A percentile compares a stretch with the other conserved stretches of the same genome.
Evolutionary conservation across 2,888 invertebrate species (phyloP).

Genomic region (Polyommatus icarus): DNA sequence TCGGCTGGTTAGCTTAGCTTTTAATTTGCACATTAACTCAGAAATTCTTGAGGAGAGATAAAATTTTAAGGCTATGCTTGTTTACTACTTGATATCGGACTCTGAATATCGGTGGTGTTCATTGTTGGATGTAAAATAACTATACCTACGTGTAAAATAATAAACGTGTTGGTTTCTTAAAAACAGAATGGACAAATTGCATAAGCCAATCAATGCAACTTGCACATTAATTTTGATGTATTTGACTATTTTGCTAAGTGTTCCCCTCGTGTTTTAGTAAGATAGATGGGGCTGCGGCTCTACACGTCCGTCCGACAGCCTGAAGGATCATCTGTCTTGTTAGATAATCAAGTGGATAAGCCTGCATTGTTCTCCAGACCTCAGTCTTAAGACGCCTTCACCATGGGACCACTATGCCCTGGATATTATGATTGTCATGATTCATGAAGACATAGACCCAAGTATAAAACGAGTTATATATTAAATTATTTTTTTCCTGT

Average conservation of each 20-base stretch:
- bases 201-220: not conserved
- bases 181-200: not conserved
- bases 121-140: too few species aligned
- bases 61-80: too few species aligned
- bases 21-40: too few species aligned
- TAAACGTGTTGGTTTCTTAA: not conserved
- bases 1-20: too few species aligned
- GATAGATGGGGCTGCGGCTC: slow-evolving; percentile 1
- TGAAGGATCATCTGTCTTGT: slow-evolving; percentile 10
- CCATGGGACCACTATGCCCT: not conserved
- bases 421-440: not conserved
- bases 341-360: slow-evolving; percentile 6
- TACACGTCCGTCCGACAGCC: not conserved
- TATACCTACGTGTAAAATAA: too few species aligned
- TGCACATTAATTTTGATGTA: not conserved
- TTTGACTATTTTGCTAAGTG: slow-evolving; percentile 3
- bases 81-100: too few species aligned
- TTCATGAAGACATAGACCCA: not conserved
- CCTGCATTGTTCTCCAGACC: not conserved
- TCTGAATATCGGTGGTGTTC: too few species aligned
- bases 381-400: not conserved
- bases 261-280: slow-evolving; percentile 3
- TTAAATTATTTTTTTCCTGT: not conserved
- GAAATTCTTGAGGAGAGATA: too few species aligned
- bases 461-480: not conserved